Conservation (phyloP, 2,888 invertebrate genomes). For the Chymomyza procnemis region DNA sequence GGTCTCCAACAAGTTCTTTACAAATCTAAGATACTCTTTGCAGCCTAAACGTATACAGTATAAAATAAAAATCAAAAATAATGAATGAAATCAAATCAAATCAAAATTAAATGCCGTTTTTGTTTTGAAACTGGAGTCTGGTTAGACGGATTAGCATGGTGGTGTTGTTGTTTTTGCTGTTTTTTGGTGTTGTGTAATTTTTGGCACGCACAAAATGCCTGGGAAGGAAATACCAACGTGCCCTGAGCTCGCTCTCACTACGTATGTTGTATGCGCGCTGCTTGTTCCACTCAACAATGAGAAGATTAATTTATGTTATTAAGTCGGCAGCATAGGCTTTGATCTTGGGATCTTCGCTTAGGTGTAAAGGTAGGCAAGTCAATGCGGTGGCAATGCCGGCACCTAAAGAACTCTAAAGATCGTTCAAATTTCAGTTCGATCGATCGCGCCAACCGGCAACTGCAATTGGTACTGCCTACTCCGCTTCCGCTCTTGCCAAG, state of each 20-base stretch:
- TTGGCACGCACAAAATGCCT: constrained; percentile 54
- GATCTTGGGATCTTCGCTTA: constrained; percentile 67
- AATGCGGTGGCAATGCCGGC: constrained; percentile 75
- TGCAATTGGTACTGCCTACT: constrained; percentile 41
- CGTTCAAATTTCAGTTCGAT: constrained; percentile 22
- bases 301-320: constrained; percentile 78
- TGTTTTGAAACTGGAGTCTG: constrained; percentile 59
- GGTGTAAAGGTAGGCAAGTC: constrained; percentile 77
- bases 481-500: constrained; percentile 53
- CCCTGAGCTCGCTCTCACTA: not conserved
- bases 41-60: no score
- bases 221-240: constrained; percentile 1
- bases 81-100: constrained; percentile 68
- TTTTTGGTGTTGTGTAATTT: constrained; percentile 38
- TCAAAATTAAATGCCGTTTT: constrained; percentile 71
- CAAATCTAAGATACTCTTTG: no score
- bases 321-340: constrained; percentile 74
- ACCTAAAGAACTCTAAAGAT: constrained; percentile 48
- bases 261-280: not conserved
- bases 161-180: constrained; percentile 47
- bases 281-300: constrained; percentile 61
- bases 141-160: constrained; percentile 65
- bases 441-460: constrained; percentile 32
- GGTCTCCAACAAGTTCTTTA: no score
- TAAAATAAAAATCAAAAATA: constrained; percentile 32